Base-by-base conservation (phyloP, 2,888 invertebrate species). In the Trichacis sp. region DNA sequence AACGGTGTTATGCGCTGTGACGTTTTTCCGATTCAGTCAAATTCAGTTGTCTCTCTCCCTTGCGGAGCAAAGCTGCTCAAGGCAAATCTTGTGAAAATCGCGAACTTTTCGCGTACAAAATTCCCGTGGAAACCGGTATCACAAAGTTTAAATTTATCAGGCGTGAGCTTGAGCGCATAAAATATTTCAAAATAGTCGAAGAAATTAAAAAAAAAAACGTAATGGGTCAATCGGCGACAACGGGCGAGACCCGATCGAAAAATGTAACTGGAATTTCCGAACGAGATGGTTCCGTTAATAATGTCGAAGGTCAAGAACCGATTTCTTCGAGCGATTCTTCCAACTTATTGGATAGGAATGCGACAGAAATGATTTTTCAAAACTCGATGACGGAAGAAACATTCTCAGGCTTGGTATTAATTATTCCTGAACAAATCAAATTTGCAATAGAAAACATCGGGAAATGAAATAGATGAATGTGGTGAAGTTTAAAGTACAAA, bases 41-140 rank as follows among this genome's bases (percentile, higher is more conserved):
- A 2, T 20, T 45, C 45, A 45, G 45, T 45, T 45, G 45, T 45
- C 20, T 45, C 19, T 45, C 15, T 40, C 40, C 40, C 40, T 40
- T 15, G 40, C 40, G 40, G 40, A 15, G 40, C 1, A 40, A 15
- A 12, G 15, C 40, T 40, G 40, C 40, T 40, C 40, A 40, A 40
- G 14, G 14, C 40, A n/a, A n/a, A n/a, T n/a, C n/a, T n/a, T n/a
- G n/a, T n/a, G n/a, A n/a, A n/a, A n/a, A n/a, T n/a, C n/a, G n/a
- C n/a, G n/a, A n/a, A n/a, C n/a, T n/a, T n/a, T n/a, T n/a, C n/a
- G n/a, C n/a, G n/a, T n/a, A 12, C 40, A 15, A 40, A 40, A 40
- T 40, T 40, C 15, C 14, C 40, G 40, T 40, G 5, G 15, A 40
- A 40, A 40, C 40, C 14, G 40, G 14, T 40, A 40, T 15, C 40